Percentiles rank a stretch among this genome's conserved stretches.
phyloP scores from a whole-genome alignment of 2,797 vertebrate species.

The Diceros bicornis region DNA sequence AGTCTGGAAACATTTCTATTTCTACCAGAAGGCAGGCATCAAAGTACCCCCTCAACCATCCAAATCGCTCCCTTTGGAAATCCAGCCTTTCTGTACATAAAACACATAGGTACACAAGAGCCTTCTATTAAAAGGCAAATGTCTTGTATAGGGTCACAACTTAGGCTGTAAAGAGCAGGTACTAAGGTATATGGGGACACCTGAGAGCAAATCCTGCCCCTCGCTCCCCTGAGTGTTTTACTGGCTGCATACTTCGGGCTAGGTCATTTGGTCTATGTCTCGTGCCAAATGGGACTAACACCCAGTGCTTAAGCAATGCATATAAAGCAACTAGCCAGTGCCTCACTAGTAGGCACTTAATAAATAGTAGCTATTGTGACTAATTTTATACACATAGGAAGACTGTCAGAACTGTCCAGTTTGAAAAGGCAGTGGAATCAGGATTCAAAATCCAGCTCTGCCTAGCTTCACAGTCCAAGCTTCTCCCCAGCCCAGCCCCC shows the following conservation, averaged over 20 bases:
- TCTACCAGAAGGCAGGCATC: not conserved
- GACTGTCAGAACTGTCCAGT: not conserved
- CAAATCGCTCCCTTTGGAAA: not conserved
- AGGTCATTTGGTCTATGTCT: not conserved
- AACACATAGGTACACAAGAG: not conserved
- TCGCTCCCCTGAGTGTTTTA: not conserved
- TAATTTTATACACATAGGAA: not conserved
- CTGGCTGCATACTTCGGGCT: not conserved
- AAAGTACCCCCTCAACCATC: not conserved
- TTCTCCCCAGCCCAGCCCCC: not conserved
- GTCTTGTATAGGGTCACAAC: not conserved
- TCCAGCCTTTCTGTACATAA: not conserved
- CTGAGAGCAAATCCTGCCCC: not conserved
- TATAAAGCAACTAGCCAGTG: not conserved
- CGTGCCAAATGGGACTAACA: not conserved
- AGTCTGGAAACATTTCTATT: conserved; percentile 18
- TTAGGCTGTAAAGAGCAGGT: not conserved
- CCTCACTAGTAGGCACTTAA: not conserved
- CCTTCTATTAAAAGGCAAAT: conserved; percentile 51
- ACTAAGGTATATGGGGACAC: not conserved
- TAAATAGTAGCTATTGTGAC: not conserved
- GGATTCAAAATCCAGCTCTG: conserved; percentile 53
- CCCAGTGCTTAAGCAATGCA: not conserved
- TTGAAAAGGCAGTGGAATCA: not conserved
- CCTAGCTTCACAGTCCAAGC: not conserved